Evolutionary conservation across 2,888 invertebrate species (phyloP).

Genomic region (Ennomos quercinarius): DNA sequence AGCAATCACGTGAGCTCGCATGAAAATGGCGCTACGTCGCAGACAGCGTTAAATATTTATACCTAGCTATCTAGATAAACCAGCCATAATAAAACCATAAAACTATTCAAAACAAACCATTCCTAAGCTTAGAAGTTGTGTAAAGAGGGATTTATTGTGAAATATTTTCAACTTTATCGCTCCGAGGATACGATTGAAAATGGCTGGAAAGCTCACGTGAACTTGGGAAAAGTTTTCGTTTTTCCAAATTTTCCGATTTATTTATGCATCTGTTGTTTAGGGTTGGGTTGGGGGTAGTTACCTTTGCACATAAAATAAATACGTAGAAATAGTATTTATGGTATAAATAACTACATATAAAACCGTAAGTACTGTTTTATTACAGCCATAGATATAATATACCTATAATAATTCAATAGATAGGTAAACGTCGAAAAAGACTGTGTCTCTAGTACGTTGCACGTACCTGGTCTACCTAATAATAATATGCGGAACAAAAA

Average conservation of each 20-base stretch:
- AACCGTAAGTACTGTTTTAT: too few relatives aligned
- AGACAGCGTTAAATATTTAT: slow-evolving; percentile 21
- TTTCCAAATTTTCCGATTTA: slow-evolving; percentile 17
- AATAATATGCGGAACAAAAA: too few relatives aligned
- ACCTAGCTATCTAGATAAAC: slow-evolving; percentile 4
- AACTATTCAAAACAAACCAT: slow-evolving; percentile 24
- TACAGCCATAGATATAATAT: too few relatives aligned
- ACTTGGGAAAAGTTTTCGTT: slow-evolving; percentile 8
- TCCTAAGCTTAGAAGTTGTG: slow-evolving; percentile 2
- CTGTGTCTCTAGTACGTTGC: too few relatives aligned
- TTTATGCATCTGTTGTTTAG: slow-evolving; percentile 17
- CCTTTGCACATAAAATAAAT: slow-evolving; percentile 7
- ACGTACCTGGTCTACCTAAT: too few relatives aligned
- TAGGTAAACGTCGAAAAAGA: too few relatives aligned
- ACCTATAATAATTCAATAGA: too few relatives aligned
- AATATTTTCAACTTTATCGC: slow-evolving; percentile 6
- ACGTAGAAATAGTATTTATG: background rate
- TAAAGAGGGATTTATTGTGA: background rate
- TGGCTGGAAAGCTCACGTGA: slow-evolving; percentile 1
- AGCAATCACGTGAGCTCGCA: slow-evolving; percentile 12
- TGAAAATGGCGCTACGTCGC: slow-evolving; percentile 7
- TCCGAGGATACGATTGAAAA: slow-evolving; percentile 5
- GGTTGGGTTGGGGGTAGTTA: slow-evolving; percentile 15
- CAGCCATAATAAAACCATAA: slow-evolving; percentile 31
- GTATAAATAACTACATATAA: too few relatives aligned